These are phyloP conservation scores for Tangara arthus DNA, from an alignment of 2,797 vertebrate genomes.

Conservation along the genomic window DNA sequence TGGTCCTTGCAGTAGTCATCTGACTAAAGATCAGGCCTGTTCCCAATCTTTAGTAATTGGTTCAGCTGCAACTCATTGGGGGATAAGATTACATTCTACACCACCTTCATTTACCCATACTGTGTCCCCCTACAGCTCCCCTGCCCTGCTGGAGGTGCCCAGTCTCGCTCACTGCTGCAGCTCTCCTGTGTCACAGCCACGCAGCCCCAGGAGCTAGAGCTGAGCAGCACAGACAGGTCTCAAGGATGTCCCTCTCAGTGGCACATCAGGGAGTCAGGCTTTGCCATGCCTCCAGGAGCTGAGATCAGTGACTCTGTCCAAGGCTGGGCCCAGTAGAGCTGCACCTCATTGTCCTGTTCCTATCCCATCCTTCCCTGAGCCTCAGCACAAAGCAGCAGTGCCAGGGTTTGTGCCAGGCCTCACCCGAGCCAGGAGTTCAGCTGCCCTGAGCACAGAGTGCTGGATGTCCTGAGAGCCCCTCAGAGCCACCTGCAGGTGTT, in stretches of 20 bases:
- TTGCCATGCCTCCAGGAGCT: not conserved
- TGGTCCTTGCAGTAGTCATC: too few relatives aligned
- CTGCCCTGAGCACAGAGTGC: not conserved
- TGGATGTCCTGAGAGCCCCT: not conserved
- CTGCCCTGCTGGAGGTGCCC: too few relatives aligned
- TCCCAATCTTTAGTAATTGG: too few relatives aligned
- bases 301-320: not conserved
- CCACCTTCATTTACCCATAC: too few relatives aligned
- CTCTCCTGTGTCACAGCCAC: too few relatives aligned
- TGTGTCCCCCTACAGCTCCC: too few relatives aligned
- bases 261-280: not conserved
- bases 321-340: not conserved
- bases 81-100: too few relatives aligned
- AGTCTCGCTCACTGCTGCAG: not conserved
- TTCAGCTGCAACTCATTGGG: too few relatives aligned
- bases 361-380: not conserved
- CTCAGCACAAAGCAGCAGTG: not conserved
- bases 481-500: not conserved
- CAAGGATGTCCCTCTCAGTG: not conserved
- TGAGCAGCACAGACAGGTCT: not conserved
- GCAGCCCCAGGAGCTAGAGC: not conserved
- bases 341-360: accelerated
- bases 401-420: not conserved
- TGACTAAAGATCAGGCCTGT: too few relatives aligned
- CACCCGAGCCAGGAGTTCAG: not conserved